Evolutionary conservation across 2,888 invertebrate species (phyloP), one percentile per base, ranked within the genome.

Genomic region (Ennomos erosarius): DNA sequence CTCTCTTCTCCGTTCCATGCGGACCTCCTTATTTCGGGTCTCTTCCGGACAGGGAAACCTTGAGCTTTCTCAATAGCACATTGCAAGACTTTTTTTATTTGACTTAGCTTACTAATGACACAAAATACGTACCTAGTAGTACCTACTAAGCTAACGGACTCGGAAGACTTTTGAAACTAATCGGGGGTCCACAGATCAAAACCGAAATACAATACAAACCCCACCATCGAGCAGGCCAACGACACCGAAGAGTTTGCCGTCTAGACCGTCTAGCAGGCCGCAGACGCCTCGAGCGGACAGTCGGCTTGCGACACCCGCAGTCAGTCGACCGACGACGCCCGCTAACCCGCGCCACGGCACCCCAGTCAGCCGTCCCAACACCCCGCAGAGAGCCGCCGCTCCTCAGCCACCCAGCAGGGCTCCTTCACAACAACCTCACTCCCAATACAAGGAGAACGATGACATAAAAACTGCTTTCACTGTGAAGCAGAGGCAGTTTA

Each of bases 401-500:
- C 67, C 47, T 36, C 64, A 8, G 2, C 62, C 58, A 39, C 47
- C 68, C 10, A 61, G 9, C 35, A 57, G 45, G 35, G n/a, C 35
- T n/a, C 26, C 61, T 1, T 39, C 50, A 1, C 55, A 61, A 1
- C 49, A 47, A 9, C 48, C 16, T 10, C 40, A 9, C 13, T 0
- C 12, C 8, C 26, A 48, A 37, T 0, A 45, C 1, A 55, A 59
- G 35, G 76, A 73, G 34, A 78, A 83, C n/a, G 78, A 80, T 8
- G 78, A 81, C 5, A 65, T 88, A 3, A 84, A 81, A 71, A 64
- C 78, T 1, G 60, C 71, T 4, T 89, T 79, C 55, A 56, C 60
- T 8, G 61, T 66, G 10, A 90, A 86, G 64, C 81, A 85, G 43
- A 80, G 77, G 64, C 79, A 86, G 70, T 90, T 88, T 66, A 79